Evolutionary conservation across 2,888 invertebrate species (phyloP).

Genomic region (Lamellibrachia satsuma): DNA sequence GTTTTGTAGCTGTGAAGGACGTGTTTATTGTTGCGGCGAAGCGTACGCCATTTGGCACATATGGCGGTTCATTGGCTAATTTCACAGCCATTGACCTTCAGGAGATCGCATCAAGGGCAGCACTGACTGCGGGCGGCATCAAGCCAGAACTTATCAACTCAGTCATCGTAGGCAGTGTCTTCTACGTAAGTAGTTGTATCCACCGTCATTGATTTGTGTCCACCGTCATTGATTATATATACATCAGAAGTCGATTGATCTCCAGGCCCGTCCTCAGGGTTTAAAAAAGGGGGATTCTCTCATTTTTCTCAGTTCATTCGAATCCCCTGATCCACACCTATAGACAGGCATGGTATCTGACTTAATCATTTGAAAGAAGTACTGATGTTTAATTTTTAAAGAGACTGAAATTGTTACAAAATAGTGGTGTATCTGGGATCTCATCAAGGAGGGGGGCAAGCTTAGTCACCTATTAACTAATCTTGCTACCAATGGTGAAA

Average conservation of each 20-base stretch:
- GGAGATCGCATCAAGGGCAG: conserved; percentile 70
- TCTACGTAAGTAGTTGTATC: conserved; percentile 69
- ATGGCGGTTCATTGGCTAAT: conserved; percentile 74
- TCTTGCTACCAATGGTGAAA: too few species aligned
- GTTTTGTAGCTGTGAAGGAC: conserved; percentile 44
- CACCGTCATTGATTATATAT: not conserved
- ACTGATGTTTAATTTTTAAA: not conserved
- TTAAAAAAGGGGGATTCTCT: too few species aligned
- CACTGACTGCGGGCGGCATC: conserved; percentile 68
- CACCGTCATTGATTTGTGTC: not conserved
- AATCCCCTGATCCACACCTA: too few species aligned
- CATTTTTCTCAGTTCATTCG: too few species aligned
- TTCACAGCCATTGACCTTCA: conserved; percentile 74
- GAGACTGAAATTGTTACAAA: not conserved
- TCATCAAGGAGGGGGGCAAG: too few species aligned
- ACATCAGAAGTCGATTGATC: too few species aligned
- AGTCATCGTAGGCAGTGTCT: conserved; percentile 89
- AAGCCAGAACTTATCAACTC: conserved; percentile 88
- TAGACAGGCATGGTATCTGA: not conserved
- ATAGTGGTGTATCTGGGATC: not conserved
- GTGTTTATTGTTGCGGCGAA: conserved; percentile 84
- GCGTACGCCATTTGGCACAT: conserved; percentile 95
- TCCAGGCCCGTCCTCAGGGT: too few species aligned
- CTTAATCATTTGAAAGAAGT: not conserved
- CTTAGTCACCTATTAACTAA: too few species aligned